Percentiles rank a stretch among this genome's conserved stretches.
Conservation (phyloP, 2,113 vertebrate species). For the Chitala chitala region DNA sequence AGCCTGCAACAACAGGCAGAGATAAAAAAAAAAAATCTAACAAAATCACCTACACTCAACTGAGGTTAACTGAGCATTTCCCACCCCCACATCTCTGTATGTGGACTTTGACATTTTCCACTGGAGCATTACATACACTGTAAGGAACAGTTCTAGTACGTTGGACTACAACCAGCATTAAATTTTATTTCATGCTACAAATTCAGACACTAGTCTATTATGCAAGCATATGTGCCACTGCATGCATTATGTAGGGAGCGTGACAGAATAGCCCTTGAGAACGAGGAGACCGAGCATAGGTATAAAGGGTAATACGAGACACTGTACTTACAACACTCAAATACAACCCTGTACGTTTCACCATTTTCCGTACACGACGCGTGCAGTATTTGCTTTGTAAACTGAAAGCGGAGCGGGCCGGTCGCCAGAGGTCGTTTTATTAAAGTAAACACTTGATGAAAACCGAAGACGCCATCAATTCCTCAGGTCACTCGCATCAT, state of each 20-base stretch:
- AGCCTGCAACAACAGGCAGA: too few species aligned
- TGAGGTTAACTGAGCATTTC: too few species aligned
- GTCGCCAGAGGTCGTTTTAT: conserved; percentile 3
- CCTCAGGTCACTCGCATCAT: neutral
- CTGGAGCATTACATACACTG: neutral
- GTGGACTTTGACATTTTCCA: too few species aligned
- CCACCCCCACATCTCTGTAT: too few species aligned
- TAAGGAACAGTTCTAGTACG: neutral
- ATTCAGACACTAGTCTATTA: neutral
- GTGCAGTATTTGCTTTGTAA: neutral
- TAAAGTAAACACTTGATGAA: neutral
- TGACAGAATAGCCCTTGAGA: neutral
- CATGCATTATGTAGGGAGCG: neutral
- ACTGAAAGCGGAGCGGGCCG: neutral
- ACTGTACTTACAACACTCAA: too few species aligned
- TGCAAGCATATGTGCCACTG: neutral
- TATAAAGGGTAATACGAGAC: too few species aligned
- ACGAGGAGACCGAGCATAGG: too few species aligned
- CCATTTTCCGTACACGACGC: too few species aligned
- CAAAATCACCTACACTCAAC: too few species aligned
- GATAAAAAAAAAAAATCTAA: too few species aligned
- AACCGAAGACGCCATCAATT: neutral
- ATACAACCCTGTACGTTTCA: too few species aligned
- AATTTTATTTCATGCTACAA: neutral
- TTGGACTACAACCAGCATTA: neutral